A percentile compares a stretch with the other conserved stretches of the same genome.
Conservation (phyloP, 2,113 vertebrate species). For the Hippotragus niger region DNA sequence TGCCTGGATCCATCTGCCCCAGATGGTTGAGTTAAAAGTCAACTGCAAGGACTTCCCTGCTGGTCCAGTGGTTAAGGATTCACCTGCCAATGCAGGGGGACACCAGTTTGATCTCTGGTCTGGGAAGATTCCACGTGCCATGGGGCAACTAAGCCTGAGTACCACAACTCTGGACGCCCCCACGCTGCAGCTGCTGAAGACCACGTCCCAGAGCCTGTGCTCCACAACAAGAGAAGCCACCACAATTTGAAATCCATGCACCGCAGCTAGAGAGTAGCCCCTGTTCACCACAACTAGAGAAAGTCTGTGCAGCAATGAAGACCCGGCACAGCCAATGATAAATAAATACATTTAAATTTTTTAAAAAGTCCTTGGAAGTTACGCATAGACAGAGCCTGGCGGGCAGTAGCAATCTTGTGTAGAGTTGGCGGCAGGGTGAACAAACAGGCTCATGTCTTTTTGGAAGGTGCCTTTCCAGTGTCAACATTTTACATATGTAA, state of each 20-base stretch:
- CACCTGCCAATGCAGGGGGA: background rate
- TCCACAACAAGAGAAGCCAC: fast-evolving
- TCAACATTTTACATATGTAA: background rate
- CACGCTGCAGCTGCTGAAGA: background rate
- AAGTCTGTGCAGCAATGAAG: background rate
- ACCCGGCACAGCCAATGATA: background rate
- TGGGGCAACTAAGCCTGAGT: background rate
- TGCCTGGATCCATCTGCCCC: background rate
- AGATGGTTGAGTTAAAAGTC: background rate
- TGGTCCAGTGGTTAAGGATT: background rate
- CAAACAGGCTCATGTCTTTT: background rate
- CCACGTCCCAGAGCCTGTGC: background rate
- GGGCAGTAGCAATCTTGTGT: background rate
- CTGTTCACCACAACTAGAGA: background rate
- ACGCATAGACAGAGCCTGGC: background rate
- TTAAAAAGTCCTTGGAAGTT: background rate
- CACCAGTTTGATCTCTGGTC: background rate
- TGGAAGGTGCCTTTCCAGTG: background rate
- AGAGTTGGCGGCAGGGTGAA: background rate
- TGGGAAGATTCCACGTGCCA: background rate
- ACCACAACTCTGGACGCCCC: fast-evolving
- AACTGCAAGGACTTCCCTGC: background rate
- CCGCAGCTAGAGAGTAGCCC: background rate
- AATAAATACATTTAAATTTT: background rate
- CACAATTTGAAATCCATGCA: fast-evolving